Base-by-base conservation (phyloP, 2,888 invertebrate genomes). In the Erebia ligea region DNA sequence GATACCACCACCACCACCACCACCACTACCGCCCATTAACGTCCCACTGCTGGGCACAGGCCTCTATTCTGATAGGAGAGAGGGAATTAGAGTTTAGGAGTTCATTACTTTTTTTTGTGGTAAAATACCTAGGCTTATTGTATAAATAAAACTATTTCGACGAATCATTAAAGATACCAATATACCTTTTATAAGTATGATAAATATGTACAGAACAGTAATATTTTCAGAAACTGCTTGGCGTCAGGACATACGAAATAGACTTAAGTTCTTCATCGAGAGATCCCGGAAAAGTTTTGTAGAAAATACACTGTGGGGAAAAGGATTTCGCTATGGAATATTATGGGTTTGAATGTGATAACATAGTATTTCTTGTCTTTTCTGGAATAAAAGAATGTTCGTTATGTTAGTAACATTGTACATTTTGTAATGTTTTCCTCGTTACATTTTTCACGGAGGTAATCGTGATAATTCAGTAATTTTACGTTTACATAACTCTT, bases 131-230 rank as follows among this genome's bases (percentile, higher is more conserved):
- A 52, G 52, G 10, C 25, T 56, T 50, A 45, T 52, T 50, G 21
- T 54, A 57, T 57, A 61, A 56, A 70, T 67, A 73, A 73, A 73
- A 58, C 68, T 69, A 57, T 63, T 69, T 52, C 34, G 42, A 42
- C 42, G 61, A 40, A 45, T 48, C 59, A 64, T 67, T 54, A 65
- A 52, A 57, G 56, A 57, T 62, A 42, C 25, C 54, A 59, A 57
- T 66, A 61, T 68, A 65, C 25, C 61, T 70, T 62, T 73, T 70
- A 59, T 65, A 65, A 42, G 15, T 56, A 42, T 15, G 52, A 59
- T 65, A 52, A 56, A 70, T 73, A 70, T 62, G 73, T 70, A 68
- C 64, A 45, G 67, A 68, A 73, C 70, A 73, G 64, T 73, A 70
- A 65, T 57, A n/a, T 68, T 19, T 62, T n/a, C 67, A 48, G 48